These are phyloP conservation scores for Himalopsyche tibetana DNA, from an alignment of 2,888 invertebrate species.

Conservation along the genomic window DNA sequence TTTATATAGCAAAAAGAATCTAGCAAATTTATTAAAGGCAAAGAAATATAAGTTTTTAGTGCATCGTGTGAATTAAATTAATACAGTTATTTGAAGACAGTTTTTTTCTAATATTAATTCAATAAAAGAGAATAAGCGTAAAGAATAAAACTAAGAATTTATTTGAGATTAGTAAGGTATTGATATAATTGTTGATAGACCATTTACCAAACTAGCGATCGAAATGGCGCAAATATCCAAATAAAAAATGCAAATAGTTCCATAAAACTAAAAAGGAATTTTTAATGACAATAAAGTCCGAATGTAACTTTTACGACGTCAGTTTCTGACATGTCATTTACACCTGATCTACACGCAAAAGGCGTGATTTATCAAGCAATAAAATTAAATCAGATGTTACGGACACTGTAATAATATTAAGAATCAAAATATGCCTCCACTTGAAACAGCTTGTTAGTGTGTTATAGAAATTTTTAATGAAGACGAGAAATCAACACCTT, in stretches of 20 bases:
- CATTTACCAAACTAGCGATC: not conserved
- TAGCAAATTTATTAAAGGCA: too few relatives aligned
- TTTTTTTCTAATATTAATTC: too few relatives aligned
- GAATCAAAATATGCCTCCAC: not conserved
- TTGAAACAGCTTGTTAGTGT: constrained; percentile 1
- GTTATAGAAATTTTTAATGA: constrained; percentile 36
- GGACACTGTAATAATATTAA: constrained; percentile 9
- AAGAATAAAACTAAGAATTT: too few relatives aligned
- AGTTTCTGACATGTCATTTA: constrained; percentile 47
- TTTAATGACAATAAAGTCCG: constrained; percentile 34
- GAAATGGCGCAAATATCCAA: constrained; percentile 7
- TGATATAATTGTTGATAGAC: too few relatives aligned
- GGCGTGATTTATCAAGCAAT: constrained; percentile 45
- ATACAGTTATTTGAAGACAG: too few relatives aligned
- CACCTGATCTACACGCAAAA: constrained; percentile 53
- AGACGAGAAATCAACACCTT: constrained; percentile 42
- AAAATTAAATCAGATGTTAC: constrained; percentile 29
- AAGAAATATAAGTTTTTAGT: too few relatives aligned
- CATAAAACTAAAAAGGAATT: constrained; percentile 3
- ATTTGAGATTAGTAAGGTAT: too few relatives aligned
- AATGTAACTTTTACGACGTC: constrained; percentile 36
- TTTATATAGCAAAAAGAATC: too few relatives aligned
- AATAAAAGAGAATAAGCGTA: too few relatives aligned
- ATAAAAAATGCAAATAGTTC: constrained; percentile 17
- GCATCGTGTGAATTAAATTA: too few relatives aligned